These are phyloP conservation scores for Cyprinus carpio DNA, from an alignment of 2,113 vertebrate genomes.

Conservation along the genomic window DNA sequence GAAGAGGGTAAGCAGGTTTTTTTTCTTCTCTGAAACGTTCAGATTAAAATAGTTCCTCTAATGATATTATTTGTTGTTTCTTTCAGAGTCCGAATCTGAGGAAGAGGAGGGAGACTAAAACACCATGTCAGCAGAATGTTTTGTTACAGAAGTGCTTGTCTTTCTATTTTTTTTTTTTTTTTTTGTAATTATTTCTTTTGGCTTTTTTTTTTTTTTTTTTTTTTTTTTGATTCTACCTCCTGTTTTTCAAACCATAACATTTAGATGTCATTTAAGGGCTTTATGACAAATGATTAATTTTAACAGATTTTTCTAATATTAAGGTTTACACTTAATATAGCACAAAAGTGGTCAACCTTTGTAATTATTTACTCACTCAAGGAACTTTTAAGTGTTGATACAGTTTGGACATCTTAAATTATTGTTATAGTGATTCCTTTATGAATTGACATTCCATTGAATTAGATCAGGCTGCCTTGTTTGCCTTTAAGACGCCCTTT, in stretches of 20 bases:
- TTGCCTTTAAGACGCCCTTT: slow-evolving; percentile 23
- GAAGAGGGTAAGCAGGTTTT: slow-evolving; percentile 85
- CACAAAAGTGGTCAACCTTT: slow-evolving; percentile 43
- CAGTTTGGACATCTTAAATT: slow-evolving; percentile 48
- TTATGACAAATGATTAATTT: slow-evolving; percentile 74
- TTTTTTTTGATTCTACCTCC: slow-evolving; percentile 85
- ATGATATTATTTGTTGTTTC: not conserved
- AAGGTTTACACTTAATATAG: slow-evolving; percentile 69
- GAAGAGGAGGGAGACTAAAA: slow-evolving; percentile 91
- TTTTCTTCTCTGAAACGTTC: not conserved
- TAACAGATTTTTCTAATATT: slow-evolving; percentile 73
- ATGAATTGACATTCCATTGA: slow-evolving; percentile 52
- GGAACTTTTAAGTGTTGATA: slow-evolving; percentile 31
- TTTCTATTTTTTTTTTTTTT: slow-evolving; percentile 75
- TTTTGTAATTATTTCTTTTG: too few relatives aligned
- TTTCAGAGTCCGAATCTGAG: slow-evolving; percentile 92
- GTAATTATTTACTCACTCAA: slow-evolving; percentile 43
- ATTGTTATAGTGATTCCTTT: slow-evolving; percentile 33
- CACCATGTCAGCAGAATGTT: slow-evolving; percentile 75
- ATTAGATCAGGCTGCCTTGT: slow-evolving; percentile 35
- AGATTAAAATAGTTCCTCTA: not conserved
- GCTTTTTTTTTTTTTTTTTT: slow-evolving; percentile 73
- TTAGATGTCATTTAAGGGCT: slow-evolving; percentile 84
- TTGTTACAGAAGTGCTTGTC: slow-evolving; percentile 69
- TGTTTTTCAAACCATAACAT: slow-evolving; percentile 81